Evolutionary conservation across 2,888 invertebrate genomes (phyloP), one percentile per base, ranked within the genome.

Genomic region (Limnephilus marmoratus): DNA sequence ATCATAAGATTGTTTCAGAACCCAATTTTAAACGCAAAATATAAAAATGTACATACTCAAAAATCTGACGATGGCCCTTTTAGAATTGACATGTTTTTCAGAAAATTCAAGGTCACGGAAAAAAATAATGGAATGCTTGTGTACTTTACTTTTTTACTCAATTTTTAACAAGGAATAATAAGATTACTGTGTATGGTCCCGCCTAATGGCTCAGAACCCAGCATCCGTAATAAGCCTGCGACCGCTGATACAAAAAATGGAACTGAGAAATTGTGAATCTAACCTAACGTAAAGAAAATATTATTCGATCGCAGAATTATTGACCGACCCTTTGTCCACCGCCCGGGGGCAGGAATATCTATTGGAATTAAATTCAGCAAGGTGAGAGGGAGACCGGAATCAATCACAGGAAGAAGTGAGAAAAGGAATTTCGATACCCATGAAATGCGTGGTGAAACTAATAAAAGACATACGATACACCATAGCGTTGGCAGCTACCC

Each of bases 211-310:
- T 68, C n/a, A 68, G 68, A 24, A 68, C 9, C 68, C 68, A 68
- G 68, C 68, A 68, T 68, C 68, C n/a, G 68, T 68, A 68, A 68
- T 68, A 68, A 68, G 24, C 31, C 15, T 7, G 41, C 37, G 31
- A 41, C 5, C 24, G 83, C 37, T 83, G 41, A 24, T 24, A 86
- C 45, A 45, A 29, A 45, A 45, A 86, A 86, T 45, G 49, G 86
- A 86, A 83, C 83, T 37, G 41, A 83, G 83, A 37, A 85, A 41
- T 86, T 86, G 86, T 85, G n/a, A 85, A 85, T 85, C 41, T 85
- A 37, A 37, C 37, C 2, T 37, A 29, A 24, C 45, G 9, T 7
- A 49, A 45, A 86, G 49, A 24, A 86, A 86, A 86, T 86, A 86
- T 86, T 86, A 45, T 45, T 45, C 37, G 86, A 86, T 45, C 9